Evolutionary conservation across 2,888 invertebrate species (phyloP).

Genomic region (Pandemis cinnamomeana): DNA sequence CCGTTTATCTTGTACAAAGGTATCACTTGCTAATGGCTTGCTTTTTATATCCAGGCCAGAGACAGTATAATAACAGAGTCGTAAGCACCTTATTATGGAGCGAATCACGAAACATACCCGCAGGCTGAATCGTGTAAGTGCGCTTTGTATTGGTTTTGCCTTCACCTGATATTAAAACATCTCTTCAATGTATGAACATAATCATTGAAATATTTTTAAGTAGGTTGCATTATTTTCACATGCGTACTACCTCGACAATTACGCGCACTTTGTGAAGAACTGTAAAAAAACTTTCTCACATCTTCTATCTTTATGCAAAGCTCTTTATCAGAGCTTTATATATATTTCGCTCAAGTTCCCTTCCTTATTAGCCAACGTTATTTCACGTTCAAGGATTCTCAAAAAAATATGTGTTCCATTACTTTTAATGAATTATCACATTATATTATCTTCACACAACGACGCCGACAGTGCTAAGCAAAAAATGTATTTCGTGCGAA

Average conservation of each 20-base stretch:
- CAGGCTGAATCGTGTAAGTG: constrained; percentile 42
- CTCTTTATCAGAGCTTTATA: constrained; percentile 7
- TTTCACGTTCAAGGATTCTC: constrained; percentile 11
- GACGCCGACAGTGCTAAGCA: constrained; percentile 21
- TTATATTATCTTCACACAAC: constrained; percentile 27
- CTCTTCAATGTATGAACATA: constrained; percentile 30
- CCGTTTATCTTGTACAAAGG: constrained; percentile 42
- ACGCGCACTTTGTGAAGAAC: background rate
- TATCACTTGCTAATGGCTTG: constrained; percentile 50
- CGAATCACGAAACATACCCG: constrained; percentile 45
- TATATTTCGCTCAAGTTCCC: background rate
- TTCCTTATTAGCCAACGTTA: constrained; percentile 16
- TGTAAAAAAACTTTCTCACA: background rate
- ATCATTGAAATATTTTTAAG: constrained; percentile 27
- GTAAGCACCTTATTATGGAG: constrained; percentile 47
- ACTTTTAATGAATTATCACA: constrained; percentile 30
- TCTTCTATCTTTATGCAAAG: background rate
- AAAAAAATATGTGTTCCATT: constrained; percentile 20
- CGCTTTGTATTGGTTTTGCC: constrained; percentile 48
- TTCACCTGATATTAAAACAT: constrained; percentile 44
- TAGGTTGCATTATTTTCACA: background rate
- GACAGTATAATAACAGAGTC: constrained; percentile 53
- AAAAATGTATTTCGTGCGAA: constrained; percentile 29
- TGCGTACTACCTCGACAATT: background rate
- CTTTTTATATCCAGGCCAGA: constrained; percentile 44